These are phyloP conservation scores for Calephelis virginiensis DNA, from an alignment of 1,140 invertebrate genomes.

Conservation along the genomic window DNA sequence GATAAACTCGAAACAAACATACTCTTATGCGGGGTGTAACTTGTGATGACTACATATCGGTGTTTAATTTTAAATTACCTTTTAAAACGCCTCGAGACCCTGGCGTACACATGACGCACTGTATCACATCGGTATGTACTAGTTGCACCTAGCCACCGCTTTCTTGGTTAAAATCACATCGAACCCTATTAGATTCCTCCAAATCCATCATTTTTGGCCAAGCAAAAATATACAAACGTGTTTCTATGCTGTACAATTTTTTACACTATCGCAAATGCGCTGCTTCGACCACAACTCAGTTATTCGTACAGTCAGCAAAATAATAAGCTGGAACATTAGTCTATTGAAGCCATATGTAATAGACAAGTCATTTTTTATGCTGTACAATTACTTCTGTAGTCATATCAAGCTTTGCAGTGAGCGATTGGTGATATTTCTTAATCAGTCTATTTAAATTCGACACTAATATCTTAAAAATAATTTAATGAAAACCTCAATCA, in stretches of 20 bases:
- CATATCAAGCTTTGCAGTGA: background rate
- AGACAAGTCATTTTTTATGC: background rate
- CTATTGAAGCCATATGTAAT: constrained; percentile 11
- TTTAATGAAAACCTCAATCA: constrained; percentile 9
- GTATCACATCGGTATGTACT: constrained; percentile 32
- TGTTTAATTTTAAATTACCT: constrained; percentile 60
- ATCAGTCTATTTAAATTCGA: constrained; percentile 46
- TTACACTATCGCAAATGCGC: constrained; percentile 43
- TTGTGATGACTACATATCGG: constrained; percentile 67
- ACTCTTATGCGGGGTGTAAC: constrained; percentile 44
- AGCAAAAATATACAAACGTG: constrained; percentile 73
- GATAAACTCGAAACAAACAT: constrained; percentile 57
- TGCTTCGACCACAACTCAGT: constrained; percentile 21
- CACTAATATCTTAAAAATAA: constrained; percentile 35
- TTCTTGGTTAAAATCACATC: constrained; percentile 38
- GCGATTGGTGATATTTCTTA: constrained; percentile 28
- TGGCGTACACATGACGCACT: constrained; percentile 19
- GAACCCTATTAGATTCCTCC: constrained; percentile 35
- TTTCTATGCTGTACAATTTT: constrained; percentile 67
- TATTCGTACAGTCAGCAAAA: background rate
- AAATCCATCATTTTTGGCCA: constrained; percentile 38
- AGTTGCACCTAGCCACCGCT: constrained; percentile 23
- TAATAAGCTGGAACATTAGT: background rate
- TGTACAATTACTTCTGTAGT: background rate
- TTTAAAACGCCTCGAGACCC: constrained; percentile 34